Evolutionary conservation across 2,888 invertebrate species (phyloP), one percentile per base, ranked within the genome.

Genomic region (Pollenia amentaria): DNA sequence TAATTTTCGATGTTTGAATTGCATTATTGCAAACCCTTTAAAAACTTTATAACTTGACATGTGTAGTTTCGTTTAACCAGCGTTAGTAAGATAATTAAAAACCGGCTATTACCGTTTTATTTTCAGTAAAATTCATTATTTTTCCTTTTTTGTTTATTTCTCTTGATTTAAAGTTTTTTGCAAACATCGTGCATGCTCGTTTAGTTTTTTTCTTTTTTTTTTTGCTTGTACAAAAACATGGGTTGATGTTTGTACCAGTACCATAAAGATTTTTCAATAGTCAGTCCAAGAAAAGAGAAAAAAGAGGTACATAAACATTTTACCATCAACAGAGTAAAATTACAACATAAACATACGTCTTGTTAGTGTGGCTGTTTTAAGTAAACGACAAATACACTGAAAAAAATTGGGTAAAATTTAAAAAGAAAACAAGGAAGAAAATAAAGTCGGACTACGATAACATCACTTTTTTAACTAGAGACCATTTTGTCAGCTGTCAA

Each of bases 141-240:
- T 69, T 48, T 51, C 40, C 14, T n/a, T 38, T 21, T 48, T 48
- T 75, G 40, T 48, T 69, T 0, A 64, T 21, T 53, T 83, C 38
- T 77, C 29, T 64, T 82, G 55, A 55, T 57, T 84, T 72, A 12
- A 60, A 72, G 83, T 78, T 84, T 70, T 67, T 78, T 73, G 73
- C 73, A 67, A 84, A 73, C 73, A 84, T 76, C 53, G 29, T 73
- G 84, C 67, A 40, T 67, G 67, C 84, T 73, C 77, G 65, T 78
- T 84, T 84, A 60, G 67, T 67, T 64, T 62, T 65, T 40, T 46
- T 76, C 38, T 69, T 16, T 70, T 62, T 65, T 40, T 46, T 76
- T 44, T 69, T 16, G 64, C n/a, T 76, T 38, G 40, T 21, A 65
- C 12, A 76, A 76, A 42, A n/a, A 73, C 67, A 78, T 46, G 67